Evolutionary conservation across 2,797 vertebrate species (phyloP).

Genomic region (Kryptopterus vitreolus): DNA sequence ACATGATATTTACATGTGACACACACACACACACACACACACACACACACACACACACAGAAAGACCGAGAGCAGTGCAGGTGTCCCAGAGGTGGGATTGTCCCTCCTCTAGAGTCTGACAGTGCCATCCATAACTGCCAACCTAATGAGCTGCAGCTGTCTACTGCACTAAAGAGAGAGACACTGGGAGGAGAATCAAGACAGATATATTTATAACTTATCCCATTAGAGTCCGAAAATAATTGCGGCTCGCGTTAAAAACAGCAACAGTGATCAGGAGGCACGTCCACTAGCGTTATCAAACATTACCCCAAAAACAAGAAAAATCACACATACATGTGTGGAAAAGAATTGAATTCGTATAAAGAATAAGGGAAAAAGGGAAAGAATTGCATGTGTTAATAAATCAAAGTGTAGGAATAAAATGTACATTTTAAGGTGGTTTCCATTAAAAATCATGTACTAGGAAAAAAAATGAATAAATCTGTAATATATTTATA

Average conservation of each 20-base stretch:
- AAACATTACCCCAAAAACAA: background rate
- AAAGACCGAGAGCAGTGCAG: constrained; percentile 53
- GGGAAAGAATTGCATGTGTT: too few species aligned
- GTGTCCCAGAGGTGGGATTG: constrained; percentile 45
- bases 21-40: constrained; percentile 1
- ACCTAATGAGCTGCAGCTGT: constrained; percentile 74
- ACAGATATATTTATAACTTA: constrained; percentile 75
- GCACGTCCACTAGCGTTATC: background rate
- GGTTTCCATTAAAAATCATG: too few species aligned
- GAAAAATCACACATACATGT: too few species aligned
- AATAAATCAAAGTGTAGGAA: too few species aligned
- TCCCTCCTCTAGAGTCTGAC: constrained; percentile 47
- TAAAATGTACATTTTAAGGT: too few species aligned
- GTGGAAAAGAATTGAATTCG: too few species aligned
- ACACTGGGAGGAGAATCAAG: constrained; percentile 41
- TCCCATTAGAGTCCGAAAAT: constrained; percentile 34
- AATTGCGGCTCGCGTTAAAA: constrained; percentile 17
- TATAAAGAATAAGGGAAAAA: too few species aligned
- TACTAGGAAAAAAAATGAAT: too few species aligned
- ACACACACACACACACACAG: background rate
- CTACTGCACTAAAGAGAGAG: constrained; percentile 51
- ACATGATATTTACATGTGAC: constrained; percentile 26
- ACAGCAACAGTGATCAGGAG: constrained; percentile 1
- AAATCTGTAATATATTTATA: too few species aligned
- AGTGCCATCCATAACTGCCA: constrained; percentile 64